phyloP scores from a whole-genome alignment of 2,113 vertebrate species.

The Panthera tigris region DNA sequence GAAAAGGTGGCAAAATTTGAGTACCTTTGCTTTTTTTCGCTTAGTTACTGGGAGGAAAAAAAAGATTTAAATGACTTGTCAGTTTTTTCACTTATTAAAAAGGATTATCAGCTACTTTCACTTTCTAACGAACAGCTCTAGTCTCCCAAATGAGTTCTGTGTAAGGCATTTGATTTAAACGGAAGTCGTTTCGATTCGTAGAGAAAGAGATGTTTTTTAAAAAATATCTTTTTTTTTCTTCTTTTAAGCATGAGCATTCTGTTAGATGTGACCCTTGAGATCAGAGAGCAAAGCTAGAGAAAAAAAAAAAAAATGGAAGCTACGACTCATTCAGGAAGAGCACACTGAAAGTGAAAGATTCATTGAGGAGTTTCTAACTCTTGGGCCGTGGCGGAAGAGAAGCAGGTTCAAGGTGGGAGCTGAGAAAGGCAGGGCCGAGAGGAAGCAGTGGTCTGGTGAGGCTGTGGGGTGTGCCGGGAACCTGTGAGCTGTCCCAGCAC shows the following conservation, averaged over 20 bases:
- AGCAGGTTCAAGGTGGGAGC: background rate
- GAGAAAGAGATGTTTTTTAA: background rate
- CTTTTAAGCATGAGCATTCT: background rate
- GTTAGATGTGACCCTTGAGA: slow-evolving; percentile 55
- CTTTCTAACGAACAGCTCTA: slow-evolving; percentile 60
- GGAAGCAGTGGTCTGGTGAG: background rate
- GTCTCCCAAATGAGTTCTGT: background rate
- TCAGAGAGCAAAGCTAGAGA: background rate
- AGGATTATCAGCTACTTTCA: slow-evolving; percentile 64
- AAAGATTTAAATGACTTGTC: background rate
- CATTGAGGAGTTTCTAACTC: slow-evolving; percentile 10
- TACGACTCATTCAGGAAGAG: slow-evolving; percentile 44
- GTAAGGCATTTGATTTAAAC: background rate
- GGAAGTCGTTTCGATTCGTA: background rate
- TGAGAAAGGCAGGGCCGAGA: background rate
- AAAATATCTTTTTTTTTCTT: background rate
- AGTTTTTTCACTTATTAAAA: slow-evolving; percentile 9
- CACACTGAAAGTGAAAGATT: slow-evolving; percentile 45
- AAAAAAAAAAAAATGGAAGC: slow-evolving; percentile 40
- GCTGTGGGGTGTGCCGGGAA: background rate
- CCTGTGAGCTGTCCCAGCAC: background rate
- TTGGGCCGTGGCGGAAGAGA: background rate
- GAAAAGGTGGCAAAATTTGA: background rate
- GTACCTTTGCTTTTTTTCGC: background rate
- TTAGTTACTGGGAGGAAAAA: background rate